Evolutionary conservation across 2,797 vertebrate genomes (phyloP), one percentile per base, ranked within the genome.

Genomic region (Manis crassicaudata): DNA sequence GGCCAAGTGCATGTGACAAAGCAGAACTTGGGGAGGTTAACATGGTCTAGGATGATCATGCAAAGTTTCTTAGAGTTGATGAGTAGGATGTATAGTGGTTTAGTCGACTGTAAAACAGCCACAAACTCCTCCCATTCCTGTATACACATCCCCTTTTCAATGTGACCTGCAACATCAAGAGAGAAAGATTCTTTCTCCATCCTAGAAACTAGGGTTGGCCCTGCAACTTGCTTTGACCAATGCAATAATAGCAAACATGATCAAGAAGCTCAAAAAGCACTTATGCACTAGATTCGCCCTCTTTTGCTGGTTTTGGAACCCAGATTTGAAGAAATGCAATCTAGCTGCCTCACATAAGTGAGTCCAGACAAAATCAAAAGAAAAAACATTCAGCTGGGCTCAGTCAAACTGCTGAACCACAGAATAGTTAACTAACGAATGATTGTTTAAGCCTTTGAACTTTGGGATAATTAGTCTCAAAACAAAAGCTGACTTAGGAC

Each of bases 381-480:
- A 87, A 52, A n/a, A 83, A 63, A 13, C 43, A 87, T 46, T 73
- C 29, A 79, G 65, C 25, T 56, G 10, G 76, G 43, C 27, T 32
- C 25, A 80, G 29, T 58, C 50, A 94, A 92, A 96, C 50, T 67
- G n/a, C 7, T 70, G 90, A 92, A 20, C 63, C 37, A 77, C 35
- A 76, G 23, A 77, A 92, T 5, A n/a, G 25, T 90, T 95, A 76
- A 89, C 29, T 52, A 86, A 68, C 76, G 92, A 76, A 46, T 56
- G 29, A 52, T 65, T 83, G 50, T 60, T 77, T 82, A 60, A 86
- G 72, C 25, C 52, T 87, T 43, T 82, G 46, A 76, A 70, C 76
- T 96, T 60, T 40, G 52, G 43, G 50, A 37, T 94, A 43, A 10
- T 84, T 93, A 96, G 52, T 93, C 76, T 86, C 68, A 94, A 72